Evolutionary conservation across 2,113 vertebrate genomes (phyloP).

Genomic region (Microcebus murinus): DNA sequence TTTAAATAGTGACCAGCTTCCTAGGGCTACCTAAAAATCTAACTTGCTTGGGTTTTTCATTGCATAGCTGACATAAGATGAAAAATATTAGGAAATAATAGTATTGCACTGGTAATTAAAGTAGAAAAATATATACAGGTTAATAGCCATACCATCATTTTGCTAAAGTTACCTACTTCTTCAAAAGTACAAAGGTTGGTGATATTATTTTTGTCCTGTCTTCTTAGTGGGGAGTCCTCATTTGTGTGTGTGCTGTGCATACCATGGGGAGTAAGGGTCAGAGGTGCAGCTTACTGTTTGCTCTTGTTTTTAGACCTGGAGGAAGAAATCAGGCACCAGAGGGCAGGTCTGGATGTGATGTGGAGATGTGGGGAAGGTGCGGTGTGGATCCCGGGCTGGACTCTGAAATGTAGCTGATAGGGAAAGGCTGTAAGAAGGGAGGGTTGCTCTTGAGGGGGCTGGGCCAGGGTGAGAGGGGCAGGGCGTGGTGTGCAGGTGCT

Average conservation of each 20-base stretch:
- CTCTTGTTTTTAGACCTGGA: not conserved
- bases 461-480: not conserved
- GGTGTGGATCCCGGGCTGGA: accelerated
- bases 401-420: not conserved
- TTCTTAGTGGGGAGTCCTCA: not conserved
- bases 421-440: not conserved
- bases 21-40: not conserved
- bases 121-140: too few relatives aligned
- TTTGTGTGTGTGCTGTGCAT: not conserved
- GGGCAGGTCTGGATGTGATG: not conserved
- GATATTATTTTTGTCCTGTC: not conserved
- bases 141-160: too few relatives aligned
- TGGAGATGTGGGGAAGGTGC: not conserved
- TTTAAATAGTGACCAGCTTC: not conserved
- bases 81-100: not conserved
- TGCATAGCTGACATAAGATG: not conserved
- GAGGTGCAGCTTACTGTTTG: not conserved
- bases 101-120: too few relatives aligned
- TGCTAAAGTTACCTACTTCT: not conserved
- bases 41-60: not conserved
- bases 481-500: not conserved
- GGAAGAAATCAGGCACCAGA: not conserved
- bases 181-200: not conserved
- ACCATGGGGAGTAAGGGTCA: too few relatives aligned
- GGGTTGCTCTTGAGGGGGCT: too few relatives aligned